phyloP scores from a whole-genome alignment of 2,888 invertebrate genomes.

The Ypsolopha sequella region DNA sequence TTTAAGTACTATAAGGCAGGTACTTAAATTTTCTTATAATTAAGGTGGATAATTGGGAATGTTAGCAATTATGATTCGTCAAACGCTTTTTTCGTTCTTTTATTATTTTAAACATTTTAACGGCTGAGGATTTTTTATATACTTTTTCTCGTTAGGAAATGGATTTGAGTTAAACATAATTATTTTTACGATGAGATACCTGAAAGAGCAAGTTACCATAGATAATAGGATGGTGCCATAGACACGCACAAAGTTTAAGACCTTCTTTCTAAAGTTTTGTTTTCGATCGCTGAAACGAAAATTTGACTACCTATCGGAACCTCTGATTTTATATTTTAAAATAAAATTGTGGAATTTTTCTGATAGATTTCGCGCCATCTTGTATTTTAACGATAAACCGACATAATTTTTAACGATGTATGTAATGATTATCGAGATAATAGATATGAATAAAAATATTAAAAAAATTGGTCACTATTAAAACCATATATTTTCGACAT shows the following conservation, averaged over 20 bases:
- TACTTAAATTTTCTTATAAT: constrained; percentile 18
- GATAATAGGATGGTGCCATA: constrained; percentile 61
- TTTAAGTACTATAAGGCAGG: constrained; percentile 24
- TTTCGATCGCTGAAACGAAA: neutral
- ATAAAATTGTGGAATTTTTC: neutral
- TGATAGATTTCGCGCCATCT: constrained; percentile 14
- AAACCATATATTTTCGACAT: neutral
- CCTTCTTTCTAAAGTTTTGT: neutral
- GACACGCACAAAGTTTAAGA: constrained; percentile 15
- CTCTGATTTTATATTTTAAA: constrained; percentile 3
- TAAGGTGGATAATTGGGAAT: constrained; percentile 49
- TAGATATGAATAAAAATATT: neutral
- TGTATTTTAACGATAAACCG: constrained; percentile 7
- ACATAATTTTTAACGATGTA: neutral
- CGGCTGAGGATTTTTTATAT: constrained; percentile 9
- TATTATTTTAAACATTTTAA: neutral
- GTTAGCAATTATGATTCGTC: constrained; percentile 65
- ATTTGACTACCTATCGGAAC: constrained; percentile 1
- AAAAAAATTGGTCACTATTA: neutral
- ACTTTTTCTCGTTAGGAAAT: constrained; percentile 16
- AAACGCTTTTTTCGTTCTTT: constrained; percentile 34
- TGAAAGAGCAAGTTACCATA: constrained; percentile 60
- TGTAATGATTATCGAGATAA: neutral
- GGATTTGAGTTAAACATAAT: constrained; percentile 7
- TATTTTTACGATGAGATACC: constrained; percentile 25